Evolutionary conservation across 1,140 invertebrate genomes (phyloP), one percentile per base, ranked within the genome.

Genomic region (Saccostrea glomerata): DNA sequence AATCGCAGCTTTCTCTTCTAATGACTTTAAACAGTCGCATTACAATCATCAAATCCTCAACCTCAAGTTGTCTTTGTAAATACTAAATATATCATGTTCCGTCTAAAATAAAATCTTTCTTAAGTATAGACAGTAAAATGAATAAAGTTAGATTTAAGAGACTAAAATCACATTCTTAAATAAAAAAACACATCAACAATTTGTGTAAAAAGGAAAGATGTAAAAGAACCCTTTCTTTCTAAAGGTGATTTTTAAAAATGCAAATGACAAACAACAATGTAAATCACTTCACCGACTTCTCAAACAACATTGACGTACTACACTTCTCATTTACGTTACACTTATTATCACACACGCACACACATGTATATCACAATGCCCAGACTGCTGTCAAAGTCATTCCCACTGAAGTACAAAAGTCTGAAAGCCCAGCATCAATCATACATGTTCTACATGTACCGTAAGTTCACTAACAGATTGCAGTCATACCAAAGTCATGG

Each of bases 381-480:
- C 30, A 63, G 58, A 36, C 70, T 5, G 58, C 17, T 77, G 70
- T 77, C 70, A 77, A 25, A 11, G 47, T 47, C n/a, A 36, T 77
- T 77, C 25, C 23, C 30, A 30, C 25, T 25, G 15, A 30, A 77
- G 9, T 15, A 77, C 13, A 77, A 13, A 30, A 77, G 12, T 77
- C 70, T 77, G 70, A 77, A 77, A 77, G 70, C 70, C 70, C 70
- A 77, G 17, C 25, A 36, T 77, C 25, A 77, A 30, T 54, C 82
- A 84, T 84, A 84, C 82, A 55, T 84, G 82, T 23, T 55, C 82
- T 54, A 84, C 40, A 77, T 77, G 70, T 77, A 77, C 25, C 2
- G 17, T 15, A 30, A 7, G 47, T 36, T 77, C 11, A 36, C 5
- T 15, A 36, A 30, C 30, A 15, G 70, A 30, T 77, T 13, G 25